Evolutionary conservation across 2,888 invertebrate genomes (phyloP).

Genomic region (Sipha maydis): DNA sequence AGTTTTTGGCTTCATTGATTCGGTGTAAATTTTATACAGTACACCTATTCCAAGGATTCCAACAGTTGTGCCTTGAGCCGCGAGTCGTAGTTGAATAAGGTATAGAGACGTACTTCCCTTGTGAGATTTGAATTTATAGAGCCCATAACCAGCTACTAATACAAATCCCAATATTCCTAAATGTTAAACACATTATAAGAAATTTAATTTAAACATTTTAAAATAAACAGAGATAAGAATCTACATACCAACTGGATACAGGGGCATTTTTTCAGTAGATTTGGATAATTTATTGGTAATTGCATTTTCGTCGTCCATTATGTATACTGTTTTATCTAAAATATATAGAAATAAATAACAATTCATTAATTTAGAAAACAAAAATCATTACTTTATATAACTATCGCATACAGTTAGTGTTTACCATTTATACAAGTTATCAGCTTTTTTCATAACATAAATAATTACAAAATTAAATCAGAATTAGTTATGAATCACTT

Average conservation of each 20-base stretch:
- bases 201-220: background rate
- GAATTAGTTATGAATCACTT: background rate
- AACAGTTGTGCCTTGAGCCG: constrained; percentile 53
- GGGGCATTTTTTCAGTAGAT: constrained; percentile 21
- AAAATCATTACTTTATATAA: background rate
- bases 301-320: constrained; percentile 37
- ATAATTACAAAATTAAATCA: background rate
- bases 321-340: background rate
- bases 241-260: constrained; percentile 51
- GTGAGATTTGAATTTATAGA: constrained; percentile 45
- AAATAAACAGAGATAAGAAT: background rate
- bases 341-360: background rate
- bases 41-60: constrained; percentile 54
- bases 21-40: constrained; percentile 37
- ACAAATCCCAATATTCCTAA: constrained; percentile 51
- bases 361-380: background rate
- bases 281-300: constrained; percentile 30
- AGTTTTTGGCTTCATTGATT: constrained; percentile 9
- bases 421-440: background rate
- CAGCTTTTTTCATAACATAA: background rate
- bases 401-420: background rate
- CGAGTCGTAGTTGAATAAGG: constrained; percentile 54
- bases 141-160: constrained; percentile 48
- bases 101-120: constrained; percentile 42
- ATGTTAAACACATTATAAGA: background rate